These are phyloP conservation scores for Hylaeus volcanicus DNA, from an alignment of 1,140 invertebrate species.

Conservation along the genomic window DNA sequence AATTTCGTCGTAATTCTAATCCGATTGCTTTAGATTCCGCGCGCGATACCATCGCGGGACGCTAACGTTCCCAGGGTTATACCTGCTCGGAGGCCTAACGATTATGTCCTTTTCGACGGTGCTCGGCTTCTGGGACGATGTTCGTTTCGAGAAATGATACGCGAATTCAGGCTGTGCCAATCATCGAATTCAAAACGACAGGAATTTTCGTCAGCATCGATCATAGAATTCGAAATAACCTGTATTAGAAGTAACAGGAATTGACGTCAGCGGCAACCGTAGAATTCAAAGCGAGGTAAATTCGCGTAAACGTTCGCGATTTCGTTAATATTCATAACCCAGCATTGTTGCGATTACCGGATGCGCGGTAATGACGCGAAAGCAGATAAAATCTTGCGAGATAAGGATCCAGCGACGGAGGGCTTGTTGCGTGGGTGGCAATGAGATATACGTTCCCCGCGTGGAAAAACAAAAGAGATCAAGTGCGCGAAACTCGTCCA, in stretches of 20 bases:
- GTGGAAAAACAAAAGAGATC: slow-evolving; percentile 20
- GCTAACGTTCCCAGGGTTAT: slow-evolving; percentile 28
- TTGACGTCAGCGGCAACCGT: not conserved
- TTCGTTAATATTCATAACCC: slow-evolving; percentile 20
- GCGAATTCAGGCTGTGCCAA: too few species aligned
- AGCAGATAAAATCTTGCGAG: slow-evolving; percentile 8
- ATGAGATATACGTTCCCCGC: slow-evolving; percentile 39
- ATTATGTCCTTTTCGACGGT: slow-evolving; percentile 26
- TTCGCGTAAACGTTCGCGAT: not conserved
- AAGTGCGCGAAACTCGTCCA: slow-evolving; percentile 45
- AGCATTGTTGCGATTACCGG: slow-evolving; percentile 18
- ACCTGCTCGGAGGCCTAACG: slow-evolving; percentile 2
- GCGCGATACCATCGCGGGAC: slow-evolving; percentile 13
- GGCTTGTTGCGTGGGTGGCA: slow-evolving; percentile 23
- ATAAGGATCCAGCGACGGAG: slow-evolving; percentile 14
- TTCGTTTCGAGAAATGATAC: not conserved
- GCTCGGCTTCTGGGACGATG: too few species aligned
- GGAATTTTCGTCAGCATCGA: too few species aligned
- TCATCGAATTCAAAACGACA: too few species aligned
- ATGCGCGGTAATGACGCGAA: not conserved
- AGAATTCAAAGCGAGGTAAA: too few species aligned
- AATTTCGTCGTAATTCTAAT: slow-evolving; percentile 59
- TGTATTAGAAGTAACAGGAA: too few species aligned
- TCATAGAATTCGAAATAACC: too few species aligned
- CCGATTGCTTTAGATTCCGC: slow-evolving; percentile 21